phyloP scores from a whole-genome alignment of 2,113 vertebrate genomes.

The Muntiacus reevesi region DNA sequence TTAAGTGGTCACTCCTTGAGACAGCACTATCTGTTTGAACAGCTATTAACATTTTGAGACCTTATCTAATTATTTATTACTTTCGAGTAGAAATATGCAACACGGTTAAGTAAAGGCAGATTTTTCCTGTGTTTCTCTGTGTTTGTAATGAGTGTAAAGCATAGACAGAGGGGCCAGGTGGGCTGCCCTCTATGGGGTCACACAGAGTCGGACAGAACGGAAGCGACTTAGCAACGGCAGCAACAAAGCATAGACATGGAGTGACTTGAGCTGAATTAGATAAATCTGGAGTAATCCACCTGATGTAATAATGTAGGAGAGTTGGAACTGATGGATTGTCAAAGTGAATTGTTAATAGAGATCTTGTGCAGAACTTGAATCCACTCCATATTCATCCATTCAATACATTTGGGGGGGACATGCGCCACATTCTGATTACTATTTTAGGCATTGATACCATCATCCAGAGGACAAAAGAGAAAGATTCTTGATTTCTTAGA shows the following conservation, averaged over 20 bases:
- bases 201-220: background rate
- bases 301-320: background rate
- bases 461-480: background rate
- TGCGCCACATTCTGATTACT: background rate
- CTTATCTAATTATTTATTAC: slow-evolving; percentile 77
- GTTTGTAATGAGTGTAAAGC: background rate
- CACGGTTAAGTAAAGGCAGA: slow-evolving; percentile 63
- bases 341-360: background rate
- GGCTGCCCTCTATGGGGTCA: background rate
- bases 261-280: background rate
- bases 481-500: background rate
- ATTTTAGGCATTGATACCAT: background rate
- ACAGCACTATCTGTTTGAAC: slow-evolving; percentile 75
- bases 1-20: slow-evolving; percentile 82
- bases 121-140: background rate
- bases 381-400: background rate
- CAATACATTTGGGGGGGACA: background rate
- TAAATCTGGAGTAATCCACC: background rate
- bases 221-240: background rate
- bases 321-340: background rate
- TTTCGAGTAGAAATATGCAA: slow-evolving; percentile 66
- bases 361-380: background rate
- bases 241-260: background rate
- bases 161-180: background rate
- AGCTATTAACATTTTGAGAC: slow-evolving; percentile 80